Percentiles rank a stretch among this genome's conserved stretches.
Conservation (phyloP, 1,140 invertebrate genomes). For the Danaus plexippus region DNA sequence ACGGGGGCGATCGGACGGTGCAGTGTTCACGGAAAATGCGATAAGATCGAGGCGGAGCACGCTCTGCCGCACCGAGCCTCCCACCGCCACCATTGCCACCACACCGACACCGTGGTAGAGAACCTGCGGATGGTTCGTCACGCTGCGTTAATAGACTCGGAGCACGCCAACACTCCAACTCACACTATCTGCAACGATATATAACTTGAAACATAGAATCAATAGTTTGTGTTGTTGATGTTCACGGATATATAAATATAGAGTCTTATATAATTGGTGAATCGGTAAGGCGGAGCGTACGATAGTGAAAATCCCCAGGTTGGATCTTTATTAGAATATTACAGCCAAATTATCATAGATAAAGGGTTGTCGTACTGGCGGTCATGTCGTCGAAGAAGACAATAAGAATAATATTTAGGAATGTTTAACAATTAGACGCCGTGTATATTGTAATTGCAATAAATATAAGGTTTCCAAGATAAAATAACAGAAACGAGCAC, state of each 20-base stretch:
- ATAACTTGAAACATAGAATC: constrained; percentile 15
- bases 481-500: constrained; percentile 26
- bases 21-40: constrained; percentile 63
- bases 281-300: too few species aligned
- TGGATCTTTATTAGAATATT: too few species aligned
- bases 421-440: too few species aligned
- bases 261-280: too few species aligned
- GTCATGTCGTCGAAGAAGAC: too few species aligned
- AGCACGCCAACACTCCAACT: constrained; percentile 62
- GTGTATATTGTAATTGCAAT: too few species aligned
- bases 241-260: too few species aligned
- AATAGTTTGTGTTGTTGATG: too few species aligned
- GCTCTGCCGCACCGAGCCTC: constrained; percentile 24
- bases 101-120: constrained; percentile 16
- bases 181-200: constrained; percentile 30
- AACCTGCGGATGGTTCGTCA: constrained; percentile 56
- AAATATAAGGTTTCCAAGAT: constrained; percentile 41
- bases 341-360: too few species aligned
- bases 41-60: constrained; percentile 60
- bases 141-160: constrained; percentile 63
- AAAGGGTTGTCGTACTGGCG: too few species aligned
- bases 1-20: constrained; percentile 47
- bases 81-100: constrained; percentile 22
- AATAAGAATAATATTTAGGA: too few species aligned
- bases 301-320: too few species aligned